Percentiles rank a stretch among this genome's conserved stretches.
Conservation (phyloP, 2,113 vertebrate genomes). For the Nanorana parkeri region DNA sequence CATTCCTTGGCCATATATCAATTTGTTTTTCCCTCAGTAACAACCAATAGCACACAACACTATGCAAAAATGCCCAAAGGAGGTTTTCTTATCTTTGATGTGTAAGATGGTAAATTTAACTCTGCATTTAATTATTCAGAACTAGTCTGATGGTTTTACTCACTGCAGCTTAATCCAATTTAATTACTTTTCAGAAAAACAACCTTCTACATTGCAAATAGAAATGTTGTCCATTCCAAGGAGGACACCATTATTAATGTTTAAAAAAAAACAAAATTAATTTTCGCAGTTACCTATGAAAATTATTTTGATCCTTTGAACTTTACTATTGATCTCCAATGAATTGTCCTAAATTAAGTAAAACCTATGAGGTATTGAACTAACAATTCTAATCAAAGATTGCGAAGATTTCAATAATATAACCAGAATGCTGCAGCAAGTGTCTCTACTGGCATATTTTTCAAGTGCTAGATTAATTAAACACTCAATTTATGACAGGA, state of each 20-base stretch:
- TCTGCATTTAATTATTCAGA: conserved; percentile 21
- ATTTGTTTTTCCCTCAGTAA: too few relatives aligned
- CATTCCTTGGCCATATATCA: too few relatives aligned
- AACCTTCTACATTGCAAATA: conserved; percentile 8
- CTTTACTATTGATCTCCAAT: conserved; percentile 23
- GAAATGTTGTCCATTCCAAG: neutral
- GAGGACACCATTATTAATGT: conserved; percentile 10
- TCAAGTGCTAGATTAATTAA: conserved; percentile 43
- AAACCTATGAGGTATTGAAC: conserved; percentile 49
- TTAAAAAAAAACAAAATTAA: neutral
- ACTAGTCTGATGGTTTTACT: conserved; percentile 7
- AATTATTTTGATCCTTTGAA: conserved; percentile 9
- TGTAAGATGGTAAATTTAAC: conserved; percentile 15
- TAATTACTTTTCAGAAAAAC: conserved; percentile 26
- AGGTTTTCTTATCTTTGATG: conserved; percentile 13
- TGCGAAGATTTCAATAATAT: conserved; percentile 30
- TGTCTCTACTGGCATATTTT: conserved; percentile 38
- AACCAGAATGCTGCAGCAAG: conserved; percentile 3
- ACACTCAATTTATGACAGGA: conserved; percentile 16
- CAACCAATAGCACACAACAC: neutral
- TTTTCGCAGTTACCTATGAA: conserved; percentile 22
- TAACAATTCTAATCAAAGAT: conserved; percentile 36
- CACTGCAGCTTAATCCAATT: conserved; percentile 4
- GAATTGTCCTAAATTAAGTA: conserved; percentile 16
- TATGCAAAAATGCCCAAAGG: conserved; percentile 5